These are phyloP conservation scores for Epinotia ramella DNA, from an alignment of 2,888 invertebrate species.

Conservation along the genomic window DNA sequence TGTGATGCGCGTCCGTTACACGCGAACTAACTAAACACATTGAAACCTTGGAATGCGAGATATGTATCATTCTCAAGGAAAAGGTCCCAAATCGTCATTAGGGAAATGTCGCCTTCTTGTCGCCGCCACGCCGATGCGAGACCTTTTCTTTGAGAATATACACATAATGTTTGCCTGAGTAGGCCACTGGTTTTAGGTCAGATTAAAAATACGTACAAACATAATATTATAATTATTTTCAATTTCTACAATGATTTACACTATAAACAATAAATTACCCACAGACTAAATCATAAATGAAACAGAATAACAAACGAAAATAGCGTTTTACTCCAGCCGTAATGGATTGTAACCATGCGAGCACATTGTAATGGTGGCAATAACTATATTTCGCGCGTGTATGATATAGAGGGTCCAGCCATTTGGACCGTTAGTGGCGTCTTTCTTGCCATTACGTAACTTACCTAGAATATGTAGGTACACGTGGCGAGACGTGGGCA, in stretches of 20 bases:
- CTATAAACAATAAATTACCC: conserved; percentile 14
- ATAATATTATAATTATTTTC: too few relatives aligned
- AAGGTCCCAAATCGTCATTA: too few relatives aligned
- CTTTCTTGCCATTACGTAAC: conserved; percentile 13
- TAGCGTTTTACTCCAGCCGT: conserved; percentile 28
- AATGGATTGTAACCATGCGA: conserved; percentile 45
- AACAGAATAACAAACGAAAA: conserved; percentile 40
- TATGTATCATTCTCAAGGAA: background rate
- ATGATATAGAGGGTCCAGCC: conserved; percentile 33
- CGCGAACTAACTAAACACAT: too few relatives aligned
- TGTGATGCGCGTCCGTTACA: background rate
- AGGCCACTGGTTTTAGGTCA: background rate
- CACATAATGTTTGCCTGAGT: too few relatives aligned
- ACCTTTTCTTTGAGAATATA: too few relatives aligned
- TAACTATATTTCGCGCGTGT: conserved; percentile 39
- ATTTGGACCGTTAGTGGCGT: conserved; percentile 16
- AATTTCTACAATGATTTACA: conserved; percentile 24
- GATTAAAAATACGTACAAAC: background rate
- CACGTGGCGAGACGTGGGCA: background rate
- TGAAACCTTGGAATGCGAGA: background rate
- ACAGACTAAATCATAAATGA: conserved; percentile 36
- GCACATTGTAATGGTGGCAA: conserved; percentile 39
- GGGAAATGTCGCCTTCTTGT: too few relatives aligned
- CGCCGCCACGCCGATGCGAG: too few relatives aligned
- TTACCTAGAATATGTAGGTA: background rate